These are phyloP conservation scores for Chloromyia formosa DNA, from an alignment of 2,888 invertebrate genomes.

Conservation along the genomic window DNA sequence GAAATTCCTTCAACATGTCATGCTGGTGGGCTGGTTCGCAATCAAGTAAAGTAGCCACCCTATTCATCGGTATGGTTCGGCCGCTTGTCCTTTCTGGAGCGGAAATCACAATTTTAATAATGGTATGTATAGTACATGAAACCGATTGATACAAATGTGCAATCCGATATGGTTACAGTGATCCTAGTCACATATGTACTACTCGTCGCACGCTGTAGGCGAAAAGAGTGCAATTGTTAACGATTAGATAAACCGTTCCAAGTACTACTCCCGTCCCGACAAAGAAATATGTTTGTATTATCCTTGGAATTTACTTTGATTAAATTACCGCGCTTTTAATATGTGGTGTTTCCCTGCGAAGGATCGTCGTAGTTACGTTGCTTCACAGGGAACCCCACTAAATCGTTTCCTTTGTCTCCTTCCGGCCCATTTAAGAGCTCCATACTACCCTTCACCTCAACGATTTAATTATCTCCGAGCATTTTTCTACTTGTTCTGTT, in stretches of 20 bases:
- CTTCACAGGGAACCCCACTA: no score
- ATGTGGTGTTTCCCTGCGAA: no score
- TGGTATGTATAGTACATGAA: not conserved
- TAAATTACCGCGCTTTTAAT: conserved; percentile 23
- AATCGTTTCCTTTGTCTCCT: no score
- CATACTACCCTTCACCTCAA: no score
- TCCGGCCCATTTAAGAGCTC: no score
- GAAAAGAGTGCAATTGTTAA: no score
- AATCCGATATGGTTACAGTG: conserved; percentile 14
- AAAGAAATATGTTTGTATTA: conserved; percentile 32
- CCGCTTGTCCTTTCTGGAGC: no score
- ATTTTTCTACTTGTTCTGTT: no score
- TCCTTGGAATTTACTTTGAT: conserved; percentile 15
- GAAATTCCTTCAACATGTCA: conserved; percentile 19
- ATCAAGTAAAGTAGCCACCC: conserved; percentile 31
- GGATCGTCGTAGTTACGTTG: no score
- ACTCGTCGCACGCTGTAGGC: no score
- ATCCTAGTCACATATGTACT: not conserved
- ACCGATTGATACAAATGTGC: conserved; percentile 38
- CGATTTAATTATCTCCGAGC: no score
- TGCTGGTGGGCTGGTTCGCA: not conserved
- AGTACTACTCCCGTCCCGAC: not conserved
- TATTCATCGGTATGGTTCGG: not conserved
- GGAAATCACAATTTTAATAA: conserved; percentile 36
- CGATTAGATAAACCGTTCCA: no score